These are phyloP conservation scores for Eupsilia transversa DNA, from an alignment of 2,888 invertebrate species.

Conservation along the genomic window DNA sequence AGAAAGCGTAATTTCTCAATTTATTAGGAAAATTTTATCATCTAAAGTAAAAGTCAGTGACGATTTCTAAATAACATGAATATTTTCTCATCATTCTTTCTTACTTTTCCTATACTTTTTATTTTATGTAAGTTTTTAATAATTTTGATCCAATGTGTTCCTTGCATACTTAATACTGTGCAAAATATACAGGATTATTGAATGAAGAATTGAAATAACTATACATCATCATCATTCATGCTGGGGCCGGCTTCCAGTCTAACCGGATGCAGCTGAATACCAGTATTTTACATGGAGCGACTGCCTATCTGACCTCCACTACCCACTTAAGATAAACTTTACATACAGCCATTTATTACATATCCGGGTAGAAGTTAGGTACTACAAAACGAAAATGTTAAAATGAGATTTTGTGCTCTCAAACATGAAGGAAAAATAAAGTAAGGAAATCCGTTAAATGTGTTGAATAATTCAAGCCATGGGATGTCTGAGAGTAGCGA, in stretches of 20 bases:
- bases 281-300: no score
- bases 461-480: slow-evolving; percentile 46
- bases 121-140: background rate
- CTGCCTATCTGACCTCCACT: no score
- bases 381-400: background rate
- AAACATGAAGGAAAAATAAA: slow-evolving; percentile 19
- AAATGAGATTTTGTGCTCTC: slow-evolving; percentile 1
- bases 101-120: background rate
- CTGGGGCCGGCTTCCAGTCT: background rate
- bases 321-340: background rate
- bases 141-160: background rate
- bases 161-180: background rate
- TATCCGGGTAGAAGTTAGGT: background rate
- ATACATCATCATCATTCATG: background rate
- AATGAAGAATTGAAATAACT: background rate
- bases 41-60: no score
- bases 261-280: background rate
- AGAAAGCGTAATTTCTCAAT: background rate
- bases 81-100: background rate
- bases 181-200: background rate
- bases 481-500: slow-evolving; percentile 32
- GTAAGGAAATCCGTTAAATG: slow-evolving; percentile 33
- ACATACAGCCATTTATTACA: background rate
- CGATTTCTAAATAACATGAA: no score
- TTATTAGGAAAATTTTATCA: no score